Evolutionary conservation across 92 coral and sea anemone species (phyloP), one percentile per base, ranked within the genome.

Genomic region (Bergia sp.): DNA sequence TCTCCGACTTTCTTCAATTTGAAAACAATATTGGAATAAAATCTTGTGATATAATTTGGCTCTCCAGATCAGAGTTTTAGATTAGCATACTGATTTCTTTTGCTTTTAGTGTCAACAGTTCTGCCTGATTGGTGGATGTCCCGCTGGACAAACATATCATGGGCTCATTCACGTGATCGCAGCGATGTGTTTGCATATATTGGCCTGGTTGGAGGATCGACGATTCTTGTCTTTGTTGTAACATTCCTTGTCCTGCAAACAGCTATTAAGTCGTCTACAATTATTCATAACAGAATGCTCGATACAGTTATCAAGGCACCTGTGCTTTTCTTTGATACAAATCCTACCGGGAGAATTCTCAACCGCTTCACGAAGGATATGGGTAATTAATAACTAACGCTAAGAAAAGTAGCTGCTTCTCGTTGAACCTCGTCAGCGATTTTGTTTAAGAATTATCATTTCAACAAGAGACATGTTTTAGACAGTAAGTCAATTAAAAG

Each of bases 281-380:
- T 53, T 23, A 78, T 78, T 47, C 82, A 78, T 39, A 78, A 78
- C 61, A 78, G 61, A 44, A 78, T 78, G 82, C 20, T 49, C 7
- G 72, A 37, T 0, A 38, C 67, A 5, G 40, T 80, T 42, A 29
- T 80, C 37, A 53, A 80, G 5, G 66, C 67, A n/a, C 42, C 67
- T 7, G 79, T 74, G 29, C 12, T 74, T 6, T 53, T 80, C 61
- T 80, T 80, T 29, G 67, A 53, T 37, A 80, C 84, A 37, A 80
- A 80, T 23, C 82, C 82, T 3, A 44, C 58, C 4, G 82, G 82
- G 61, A 77, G 82, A 44, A 77, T 77, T 16, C 38, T 77, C 7
- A 77, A 77, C 58, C 82, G 82, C 58, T 77, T 77, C 61, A 77
- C 82, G 6, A 77, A 77, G 39, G 82, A 77, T 47, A 77, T 77